phyloP scores from a whole-genome alignment of 2,888 invertebrate species.

The Phengaris arion region DNA sequence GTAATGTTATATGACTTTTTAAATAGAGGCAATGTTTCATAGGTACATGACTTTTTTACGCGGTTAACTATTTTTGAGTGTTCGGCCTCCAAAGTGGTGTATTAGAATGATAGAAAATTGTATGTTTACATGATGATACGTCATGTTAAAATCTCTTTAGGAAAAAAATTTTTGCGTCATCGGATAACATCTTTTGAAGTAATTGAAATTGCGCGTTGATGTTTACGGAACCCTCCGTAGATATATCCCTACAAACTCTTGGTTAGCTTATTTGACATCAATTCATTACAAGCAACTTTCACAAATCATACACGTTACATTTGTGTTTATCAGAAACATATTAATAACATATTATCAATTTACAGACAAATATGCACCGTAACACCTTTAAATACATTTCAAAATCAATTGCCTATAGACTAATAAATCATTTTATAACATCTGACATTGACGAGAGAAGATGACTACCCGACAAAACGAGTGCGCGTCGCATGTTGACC shows the following conservation, averaged over 20 bases:
- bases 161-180: too few relatives aligned
- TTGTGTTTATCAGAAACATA: constrained; percentile 25
- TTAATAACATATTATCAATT: background rate
- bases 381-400: background rate
- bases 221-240: too few relatives aligned
- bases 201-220: too few relatives aligned
- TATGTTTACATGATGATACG: too few relatives aligned
- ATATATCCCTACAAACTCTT: background rate
- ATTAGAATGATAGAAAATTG: too few relatives aligned
- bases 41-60: too few relatives aligned
- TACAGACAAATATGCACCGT: background rate
- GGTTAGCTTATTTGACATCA: constrained; percentile 27
- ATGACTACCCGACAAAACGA: background rate
- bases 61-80: too few relatives aligned
- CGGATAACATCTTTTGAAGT: too few relatives aligned
- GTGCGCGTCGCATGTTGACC: background rate
- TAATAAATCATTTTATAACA: constrained; percentile 25
- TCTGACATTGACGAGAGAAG: constrained; percentile 15
- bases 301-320: constrained; percentile 43
- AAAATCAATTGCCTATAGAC: constrained; percentile 3
- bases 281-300: constrained; percentile 39
- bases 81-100: too few relatives aligned
- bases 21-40: too few relatives aligned
- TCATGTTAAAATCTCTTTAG: too few relatives aligned
- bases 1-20: too few relatives aligned